phyloP scores from a whole-genome alignment of 2,113 vertebrate genomes.

The Columbina picui region DNA sequence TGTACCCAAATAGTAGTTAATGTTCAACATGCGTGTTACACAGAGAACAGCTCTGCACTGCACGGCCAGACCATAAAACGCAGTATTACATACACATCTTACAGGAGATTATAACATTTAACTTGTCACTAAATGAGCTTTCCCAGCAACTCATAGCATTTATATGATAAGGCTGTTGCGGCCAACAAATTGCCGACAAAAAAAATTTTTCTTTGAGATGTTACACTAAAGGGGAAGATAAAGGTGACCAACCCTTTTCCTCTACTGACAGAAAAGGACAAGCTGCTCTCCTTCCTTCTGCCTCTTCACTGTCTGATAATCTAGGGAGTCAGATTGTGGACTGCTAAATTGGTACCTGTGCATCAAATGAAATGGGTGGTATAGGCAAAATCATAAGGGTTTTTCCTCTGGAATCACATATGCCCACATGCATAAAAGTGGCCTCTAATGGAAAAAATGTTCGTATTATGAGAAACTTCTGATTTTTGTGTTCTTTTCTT shows the following conservation, averaged over 20 bases:
- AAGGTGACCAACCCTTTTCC: neutral
- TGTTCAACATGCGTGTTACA: neutral
- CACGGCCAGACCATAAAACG: neutral
- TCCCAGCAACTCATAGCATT: neutral
- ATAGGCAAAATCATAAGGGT: fast-evolving
- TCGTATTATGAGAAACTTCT: neutral
- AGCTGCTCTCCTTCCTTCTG: neutral
- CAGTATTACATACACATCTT: neutral
- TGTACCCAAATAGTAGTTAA: slow-evolving; percentile 31
- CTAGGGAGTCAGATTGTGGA: fast-evolving
- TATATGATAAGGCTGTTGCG: neutral
- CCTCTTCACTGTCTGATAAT: neutral
- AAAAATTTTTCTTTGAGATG: neutral
- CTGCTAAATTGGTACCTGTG: neutral
- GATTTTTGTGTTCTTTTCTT: fast-evolving
- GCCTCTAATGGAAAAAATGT: neutral
- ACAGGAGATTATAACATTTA: slow-evolving; percentile 14
- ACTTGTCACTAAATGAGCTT: neutral
- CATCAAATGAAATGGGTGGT: neutral
- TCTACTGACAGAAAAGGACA: neutral
- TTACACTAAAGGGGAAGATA: neutral
- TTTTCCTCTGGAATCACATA: neutral
- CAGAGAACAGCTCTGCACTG: neutral
- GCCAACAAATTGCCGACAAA: neutral
- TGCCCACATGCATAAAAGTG: neutral